phyloP scores from a whole-genome alignment of 2,797 vertebrate species.

The Takifugu ocellatus region DNA sequence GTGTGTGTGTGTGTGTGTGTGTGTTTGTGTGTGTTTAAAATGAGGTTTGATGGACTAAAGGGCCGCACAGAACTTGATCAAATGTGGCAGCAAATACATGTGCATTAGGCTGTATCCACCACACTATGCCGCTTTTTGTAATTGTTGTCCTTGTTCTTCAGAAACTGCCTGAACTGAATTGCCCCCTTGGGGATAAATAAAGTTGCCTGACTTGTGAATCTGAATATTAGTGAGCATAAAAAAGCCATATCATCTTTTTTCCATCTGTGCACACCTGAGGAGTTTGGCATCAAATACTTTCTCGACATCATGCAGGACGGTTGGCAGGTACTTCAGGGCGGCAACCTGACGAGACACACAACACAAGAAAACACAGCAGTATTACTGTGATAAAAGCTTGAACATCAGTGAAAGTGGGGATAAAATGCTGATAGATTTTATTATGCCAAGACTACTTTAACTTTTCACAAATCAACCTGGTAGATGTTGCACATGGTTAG shows the following conservation, averaged over 20 bases:
- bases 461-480: constrained; percentile 22
- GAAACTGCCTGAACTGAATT: too few species aligned
- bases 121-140: too few species aligned
- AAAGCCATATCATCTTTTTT: not conserved
- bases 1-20: constrained; percentile 1
- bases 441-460: constrained; percentile 1
- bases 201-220: too few species aligned
- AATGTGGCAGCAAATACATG: too few species aligned
- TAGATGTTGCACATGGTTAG: not conserved
- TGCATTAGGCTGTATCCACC: too few species aligned
- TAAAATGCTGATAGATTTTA: not conserved
- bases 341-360: constrained; percentile 80
- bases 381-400: constrained; percentile 1
- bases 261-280: constrained; percentile 79
- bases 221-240: not conserved
- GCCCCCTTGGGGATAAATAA: too few species aligned
- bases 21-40: too few species aligned
- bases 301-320: constrained; percentile 94
- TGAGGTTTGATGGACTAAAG: too few species aligned
- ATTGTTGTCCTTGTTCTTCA: too few species aligned
- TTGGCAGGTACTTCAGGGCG: constrained; percentile 94
- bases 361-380: constrained; percentile 16
- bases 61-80: too few species aligned
- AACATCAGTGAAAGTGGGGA: too few species aligned
- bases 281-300: constrained; percentile 91